Evolutionary conservation across 2,797 vertebrate genomes (phyloP).

Genomic region (Neosalanx taihuensis): DNA sequence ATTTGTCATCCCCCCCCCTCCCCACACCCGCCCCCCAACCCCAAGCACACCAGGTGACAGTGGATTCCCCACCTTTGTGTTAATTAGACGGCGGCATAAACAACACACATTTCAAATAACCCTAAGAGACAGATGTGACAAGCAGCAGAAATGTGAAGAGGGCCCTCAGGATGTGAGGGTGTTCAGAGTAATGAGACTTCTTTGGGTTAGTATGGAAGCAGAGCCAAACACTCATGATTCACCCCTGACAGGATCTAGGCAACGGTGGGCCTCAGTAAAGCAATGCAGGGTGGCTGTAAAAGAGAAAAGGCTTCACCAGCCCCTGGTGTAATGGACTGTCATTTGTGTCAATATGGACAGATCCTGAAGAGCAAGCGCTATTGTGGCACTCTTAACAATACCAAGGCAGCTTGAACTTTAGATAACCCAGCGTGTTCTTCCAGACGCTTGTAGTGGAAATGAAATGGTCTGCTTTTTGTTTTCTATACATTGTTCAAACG

Average conservation of each 20-base stretch:
- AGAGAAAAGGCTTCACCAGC: slow-evolving; percentile 38
- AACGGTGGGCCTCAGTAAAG: slow-evolving; percentile 45
- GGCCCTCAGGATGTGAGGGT: slow-evolving; percentile 42
- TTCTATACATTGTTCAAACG: neutral
- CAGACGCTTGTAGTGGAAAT: neutral
- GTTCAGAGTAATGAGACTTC: slow-evolving; percentile 26
- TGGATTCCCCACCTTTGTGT: neutral
- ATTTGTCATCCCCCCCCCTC: neutral
- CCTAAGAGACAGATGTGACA: neutral
- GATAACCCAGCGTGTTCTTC: slow-evolving; percentile 10
- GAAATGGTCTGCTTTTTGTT: too few relatives aligned
- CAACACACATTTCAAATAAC: neutral
- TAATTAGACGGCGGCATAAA: neutral
- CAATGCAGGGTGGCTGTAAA: slow-evolving; percentile 51
- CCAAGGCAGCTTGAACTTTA: slow-evolving; percentile 21
- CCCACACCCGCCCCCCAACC: too few relatives aligned
- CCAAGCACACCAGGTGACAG: neutral
- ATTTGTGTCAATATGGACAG: slow-evolving; percentile 43
- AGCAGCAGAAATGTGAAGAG: slow-evolving; percentile 3
- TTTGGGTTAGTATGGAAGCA: slow-evolving; percentile 38
- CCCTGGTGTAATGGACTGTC: slow-evolving; percentile 29
- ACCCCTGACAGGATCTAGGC: slow-evolving; percentile 40
- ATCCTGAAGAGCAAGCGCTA: slow-evolving; percentile 24
- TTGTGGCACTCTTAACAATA: slow-evolving; percentile 27
- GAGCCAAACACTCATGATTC: slow-evolving; percentile 29